These are phyloP conservation scores for Drosophila robusta DNA, from an alignment of 2,888 invertebrate genomes.

Conservation along the genomic window DNA sequence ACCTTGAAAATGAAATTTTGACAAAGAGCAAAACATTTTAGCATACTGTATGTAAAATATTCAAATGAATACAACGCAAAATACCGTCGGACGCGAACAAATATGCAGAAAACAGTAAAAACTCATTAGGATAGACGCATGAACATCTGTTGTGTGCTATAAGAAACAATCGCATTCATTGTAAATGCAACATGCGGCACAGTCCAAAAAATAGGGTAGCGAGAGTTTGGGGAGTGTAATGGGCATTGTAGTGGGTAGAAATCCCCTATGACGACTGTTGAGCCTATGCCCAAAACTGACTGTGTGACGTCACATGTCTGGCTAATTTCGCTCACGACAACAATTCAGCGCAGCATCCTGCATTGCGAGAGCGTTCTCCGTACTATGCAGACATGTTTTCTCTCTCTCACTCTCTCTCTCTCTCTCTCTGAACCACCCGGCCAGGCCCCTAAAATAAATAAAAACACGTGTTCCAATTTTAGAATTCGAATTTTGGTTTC, in stretches of 20 bases:
- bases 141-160: neutral
- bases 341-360: conserved; percentile 45
- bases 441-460: conserved; percentile 40
- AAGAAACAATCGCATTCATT: neutral
- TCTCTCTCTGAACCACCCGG: conserved; percentile 21
- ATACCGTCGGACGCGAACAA: neutral
- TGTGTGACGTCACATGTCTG: conserved; percentile 17
- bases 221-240: neutral
- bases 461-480: conserved; percentile 52
- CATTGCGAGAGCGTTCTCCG: neutral
- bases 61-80: conserved; percentile 12
- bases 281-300: conserved; percentile 3
- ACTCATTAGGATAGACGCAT: neutral
- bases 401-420: neutral
- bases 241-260: neutral
- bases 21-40: conserved; percentile 14
- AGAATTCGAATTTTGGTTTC: conserved; percentile 9
- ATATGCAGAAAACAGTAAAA: neutral
- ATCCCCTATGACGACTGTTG: conserved; percentile 16
- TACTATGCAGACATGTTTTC: neutral
- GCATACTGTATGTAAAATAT: conserved; percentile 19
- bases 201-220: neutral
- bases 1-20: conserved; percentile 55
- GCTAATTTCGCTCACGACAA: conserved; percentile 9
- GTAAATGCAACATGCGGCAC: neutral